A percentile compares a stretch with the other conserved stretches of the same genome.
These are phyloP conservation scores for Cyclina sinensis DNA, from an alignment of 1,140 invertebrate genomes.

Conservation along the genomic window DNA sequence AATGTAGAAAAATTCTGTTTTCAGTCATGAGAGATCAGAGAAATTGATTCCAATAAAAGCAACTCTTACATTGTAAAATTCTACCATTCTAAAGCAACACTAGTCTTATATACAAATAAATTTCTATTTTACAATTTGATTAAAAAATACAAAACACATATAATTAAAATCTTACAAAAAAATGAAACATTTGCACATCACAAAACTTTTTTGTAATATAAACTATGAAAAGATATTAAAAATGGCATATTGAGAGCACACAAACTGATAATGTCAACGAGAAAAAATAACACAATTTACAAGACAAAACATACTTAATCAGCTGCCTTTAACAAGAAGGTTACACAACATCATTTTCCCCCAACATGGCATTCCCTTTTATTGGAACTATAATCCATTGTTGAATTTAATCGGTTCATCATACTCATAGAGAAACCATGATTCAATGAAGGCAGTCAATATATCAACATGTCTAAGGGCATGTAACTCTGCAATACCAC, in stretches of 20 bases:
- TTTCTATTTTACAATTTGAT: background rate
- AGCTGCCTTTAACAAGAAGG: conserved; percentile 57
- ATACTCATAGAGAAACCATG: too few relatives aligned
- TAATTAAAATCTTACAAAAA: conserved; percentile 19
- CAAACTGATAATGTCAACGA: conserved; percentile 15
- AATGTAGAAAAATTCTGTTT: too few relatives aligned
- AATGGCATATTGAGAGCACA: conserved; percentile 34
- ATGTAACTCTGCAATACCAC: too few relatives aligned
- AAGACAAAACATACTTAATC: conserved; percentile 41
- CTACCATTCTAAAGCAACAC: background rate
- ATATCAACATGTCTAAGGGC: too few relatives aligned
- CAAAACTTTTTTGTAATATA: conserved; percentile 40
- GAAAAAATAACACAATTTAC: conserved; percentile 35
- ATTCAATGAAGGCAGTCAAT: too few relatives aligned
- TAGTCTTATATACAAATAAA: background rate
- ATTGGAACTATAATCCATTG: too few relatives aligned
- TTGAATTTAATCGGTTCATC: too few relatives aligned
- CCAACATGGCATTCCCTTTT: too few relatives aligned
- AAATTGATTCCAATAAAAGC: background rate
- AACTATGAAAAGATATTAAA: conserved; percentile 45
- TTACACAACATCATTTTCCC: background rate
- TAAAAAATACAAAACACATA: conserved; percentile 34
- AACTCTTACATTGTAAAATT: background rate
- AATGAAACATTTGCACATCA: conserved; percentile 23
- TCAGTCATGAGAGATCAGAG: background rate